Base-by-base conservation (phyloP, 2,113 vertebrate species). In the Petaurus breviceps region DNA sequence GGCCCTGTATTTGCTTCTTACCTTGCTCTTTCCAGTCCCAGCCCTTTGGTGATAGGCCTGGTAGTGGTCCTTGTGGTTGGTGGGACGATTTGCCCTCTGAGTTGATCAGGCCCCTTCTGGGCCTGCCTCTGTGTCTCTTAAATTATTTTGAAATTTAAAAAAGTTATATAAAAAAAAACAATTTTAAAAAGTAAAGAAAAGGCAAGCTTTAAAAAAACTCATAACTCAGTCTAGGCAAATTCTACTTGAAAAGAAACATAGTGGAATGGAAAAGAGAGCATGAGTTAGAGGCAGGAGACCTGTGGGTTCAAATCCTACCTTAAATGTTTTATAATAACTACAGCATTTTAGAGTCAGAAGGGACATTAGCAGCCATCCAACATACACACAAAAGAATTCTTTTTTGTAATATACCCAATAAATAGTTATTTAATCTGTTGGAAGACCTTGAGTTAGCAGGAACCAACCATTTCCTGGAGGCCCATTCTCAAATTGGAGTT, bases 181-280 rank as follows among this genome's bases (percentile, higher is more conserved):
- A 52, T 16, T 52, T 49, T 52, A 52, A 96, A 92, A 22, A 92
- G 47, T 49, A 89, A n/a, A 94, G 92, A 46, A 57, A n/a, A 47
- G 1, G 10, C 0, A 51, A 49, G n/a, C 26, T 16, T 93, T 43
- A 68, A 50, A 91, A 95, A 28, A 94, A 94, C 91, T 95, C 93
- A 92, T 55, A 92, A 26, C 92, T n/a, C 25, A 77, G 46, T 93
- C 31, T n/a, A 4, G 61, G 31, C 12, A 68, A 68, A 16, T 31
- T 68, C 61, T 68, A 5, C 31, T 68, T 68, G 61, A 68, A 31
- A 68, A n/a, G 61, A 68, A 68, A 68, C 61, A 37, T 68, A 31
- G 14, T 19, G 12, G 31, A 37, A n/a, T 68, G 61, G 61, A 68
- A 68, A 68, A 68, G 61, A 68, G 28, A 68, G 31, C 31, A 16